These are phyloP conservation scores for Dasypus novemcinctus DNA, from an alignment of 2,113 vertebrate genomes.

Conservation along the genomic window DNA sequence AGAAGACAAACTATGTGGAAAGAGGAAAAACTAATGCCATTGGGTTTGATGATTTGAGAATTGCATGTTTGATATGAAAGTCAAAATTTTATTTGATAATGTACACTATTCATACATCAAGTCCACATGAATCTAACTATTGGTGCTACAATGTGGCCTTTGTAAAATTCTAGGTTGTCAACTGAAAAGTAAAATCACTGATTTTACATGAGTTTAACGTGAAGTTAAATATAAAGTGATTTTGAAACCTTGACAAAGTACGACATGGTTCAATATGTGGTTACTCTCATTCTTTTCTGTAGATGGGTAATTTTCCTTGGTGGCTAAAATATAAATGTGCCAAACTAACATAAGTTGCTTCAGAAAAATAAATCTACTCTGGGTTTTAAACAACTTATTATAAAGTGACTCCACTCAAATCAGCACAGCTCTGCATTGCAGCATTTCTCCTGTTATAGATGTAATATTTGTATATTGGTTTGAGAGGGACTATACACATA, in stretches of 20 bases:
- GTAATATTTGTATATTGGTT: background rate
- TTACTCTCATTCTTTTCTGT: background rate
- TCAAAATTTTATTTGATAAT: background rate
- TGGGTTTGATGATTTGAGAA: background rate
- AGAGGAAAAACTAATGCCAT: background rate
- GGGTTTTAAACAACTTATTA: background rate
- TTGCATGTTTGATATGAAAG: background rate
- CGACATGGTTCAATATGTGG: background rate
- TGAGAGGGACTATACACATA: background rate
- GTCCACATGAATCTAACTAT: background rate
- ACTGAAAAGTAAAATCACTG: background rate
- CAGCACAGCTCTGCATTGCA: background rate
- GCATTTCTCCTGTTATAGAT: background rate
- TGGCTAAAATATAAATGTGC: background rate
- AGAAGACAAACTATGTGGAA: background rate
- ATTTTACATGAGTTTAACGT: conserved; percentile 6
- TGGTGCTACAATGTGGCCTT: background rate
- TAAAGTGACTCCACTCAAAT: background rate
- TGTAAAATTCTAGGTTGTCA: conserved; percentile 22
- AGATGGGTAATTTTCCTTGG: conserved; percentile 11
- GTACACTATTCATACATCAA: background rate
- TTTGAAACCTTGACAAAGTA: conserved; percentile 3
- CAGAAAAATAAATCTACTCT: background rate
- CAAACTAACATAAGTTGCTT: background rate
- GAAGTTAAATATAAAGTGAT: conserved; percentile 13